phyloP scores from a whole-genome alignment of 2,113 vertebrate species.

The Phalacrocorax carbo region DNA sequence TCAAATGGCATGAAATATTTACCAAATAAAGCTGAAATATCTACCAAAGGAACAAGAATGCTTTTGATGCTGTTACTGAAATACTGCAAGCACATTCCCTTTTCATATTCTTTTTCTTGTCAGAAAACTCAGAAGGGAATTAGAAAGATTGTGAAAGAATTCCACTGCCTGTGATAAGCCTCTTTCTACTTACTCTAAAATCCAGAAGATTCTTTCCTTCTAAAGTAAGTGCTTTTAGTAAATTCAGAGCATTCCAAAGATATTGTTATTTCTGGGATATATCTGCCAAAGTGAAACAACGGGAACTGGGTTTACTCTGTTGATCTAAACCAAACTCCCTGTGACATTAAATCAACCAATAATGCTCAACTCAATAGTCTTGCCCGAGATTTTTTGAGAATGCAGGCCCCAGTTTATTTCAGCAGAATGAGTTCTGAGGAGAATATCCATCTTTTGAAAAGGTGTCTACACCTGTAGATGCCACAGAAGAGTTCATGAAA shows the following conservation, averaged over 20 bases:
- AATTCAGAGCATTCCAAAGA: neutral
- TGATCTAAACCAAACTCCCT: neutral
- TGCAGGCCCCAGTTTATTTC: neutral
- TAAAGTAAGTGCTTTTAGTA: neutral
- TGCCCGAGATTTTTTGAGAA: neutral
- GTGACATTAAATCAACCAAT: neutral
- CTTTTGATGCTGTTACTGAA: neutral
- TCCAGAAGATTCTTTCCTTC: neutral
- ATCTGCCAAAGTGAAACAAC: neutral
- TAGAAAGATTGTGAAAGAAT: neutral
- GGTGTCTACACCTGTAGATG: neutral
- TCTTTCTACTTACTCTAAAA: neutral
- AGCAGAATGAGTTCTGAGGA: neutral
- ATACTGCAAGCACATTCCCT: neutral
- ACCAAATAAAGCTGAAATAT: conserved; percentile 11
- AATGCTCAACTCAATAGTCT: neutral
- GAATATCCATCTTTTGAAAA: neutral
- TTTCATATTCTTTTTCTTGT: neutral
- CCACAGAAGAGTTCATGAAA: neutral
- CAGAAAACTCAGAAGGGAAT: neutral
- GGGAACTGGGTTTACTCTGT: neutral
- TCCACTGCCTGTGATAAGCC: neutral
- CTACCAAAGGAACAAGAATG: neutral
- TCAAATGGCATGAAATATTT: neutral
- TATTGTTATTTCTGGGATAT: neutral